A percentile compares a stretch with the other conserved stretches of the same genome.
Evolutionary conservation across 2,113 vertebrate species (phyloP).

Genomic region (Coptodon rendalli): DNA sequence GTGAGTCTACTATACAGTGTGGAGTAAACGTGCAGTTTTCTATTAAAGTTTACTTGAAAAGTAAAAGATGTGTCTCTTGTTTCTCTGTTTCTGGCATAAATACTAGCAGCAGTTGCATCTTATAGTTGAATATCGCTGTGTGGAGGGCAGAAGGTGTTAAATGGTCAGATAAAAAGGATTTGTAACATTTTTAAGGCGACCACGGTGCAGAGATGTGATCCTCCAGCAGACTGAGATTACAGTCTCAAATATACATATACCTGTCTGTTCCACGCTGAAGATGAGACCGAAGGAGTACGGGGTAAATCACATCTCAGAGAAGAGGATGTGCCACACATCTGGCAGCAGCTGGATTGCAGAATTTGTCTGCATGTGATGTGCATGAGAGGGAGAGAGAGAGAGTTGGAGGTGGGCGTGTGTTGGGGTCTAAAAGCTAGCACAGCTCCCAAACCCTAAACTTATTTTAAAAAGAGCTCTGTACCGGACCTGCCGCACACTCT

Average conservation of each 20-base stretch:
- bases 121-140: neutral
- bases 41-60: neutral
- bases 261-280: neutral
- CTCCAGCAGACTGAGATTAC: neutral
- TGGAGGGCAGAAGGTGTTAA: neutral
- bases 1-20: neutral
- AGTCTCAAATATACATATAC: neutral
- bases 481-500: neutral
- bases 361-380: neutral
- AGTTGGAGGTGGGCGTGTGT: neutral
- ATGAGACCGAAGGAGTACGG: neutral
- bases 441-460: neutral
- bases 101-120: neutral
- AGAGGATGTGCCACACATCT: constrained; percentile 31
- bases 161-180: neutral
- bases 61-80: neutral
- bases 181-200: neutral
- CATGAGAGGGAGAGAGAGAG: neutral
- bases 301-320: neutral
- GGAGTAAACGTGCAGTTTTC: neutral
- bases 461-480: neutral
- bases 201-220: neutral
- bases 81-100: neutral
- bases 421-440: neutral
- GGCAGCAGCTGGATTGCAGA: constrained; percentile 38